Evolutionary conservation across 1,140 invertebrate genomes (phyloP).

Genomic region (Rhopalosiphum maidis): DNA sequence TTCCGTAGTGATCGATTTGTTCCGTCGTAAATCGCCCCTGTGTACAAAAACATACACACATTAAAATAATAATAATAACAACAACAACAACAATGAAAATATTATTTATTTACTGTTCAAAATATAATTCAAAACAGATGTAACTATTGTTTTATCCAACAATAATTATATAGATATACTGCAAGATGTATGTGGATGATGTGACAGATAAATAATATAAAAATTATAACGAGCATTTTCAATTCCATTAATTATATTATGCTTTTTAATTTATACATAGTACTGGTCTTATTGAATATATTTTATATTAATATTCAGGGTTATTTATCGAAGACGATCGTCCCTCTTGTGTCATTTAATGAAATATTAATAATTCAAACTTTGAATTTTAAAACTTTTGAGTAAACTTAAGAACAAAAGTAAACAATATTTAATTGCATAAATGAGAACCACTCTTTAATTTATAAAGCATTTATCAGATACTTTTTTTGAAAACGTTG

Average conservation of each 20-base stretch:
- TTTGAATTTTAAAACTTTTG: background rate
- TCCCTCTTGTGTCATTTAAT: background rate
- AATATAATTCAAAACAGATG: background rate
- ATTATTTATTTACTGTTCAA: background rate
- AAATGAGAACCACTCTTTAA: background rate
- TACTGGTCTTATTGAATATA: background rate
- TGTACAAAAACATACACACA: background rate
- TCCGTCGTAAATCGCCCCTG: conserved; percentile 47
- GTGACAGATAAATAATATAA: background rate
- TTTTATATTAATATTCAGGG: background rate
- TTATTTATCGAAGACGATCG: background rate
- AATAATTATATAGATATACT: background rate
- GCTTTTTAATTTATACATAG: background rate
- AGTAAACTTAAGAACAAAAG: background rate
- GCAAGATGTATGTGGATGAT: background rate
- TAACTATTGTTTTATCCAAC: background rate
- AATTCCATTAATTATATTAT: background rate
- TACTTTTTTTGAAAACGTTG: background rate
- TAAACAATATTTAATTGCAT: background rate
- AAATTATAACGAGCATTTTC: background rate
- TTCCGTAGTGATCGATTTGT: conserved; percentile 43
- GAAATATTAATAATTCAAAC: background rate
- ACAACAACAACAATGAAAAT: background rate
- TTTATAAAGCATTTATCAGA: background rate
- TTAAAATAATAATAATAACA: background rate